Percentiles rank a stretch among this genome's conserved stretches.
Evolutionary conservation across 1,140 invertebrate species (phyloP).

Genomic region (Sogatella furcifera): DNA sequence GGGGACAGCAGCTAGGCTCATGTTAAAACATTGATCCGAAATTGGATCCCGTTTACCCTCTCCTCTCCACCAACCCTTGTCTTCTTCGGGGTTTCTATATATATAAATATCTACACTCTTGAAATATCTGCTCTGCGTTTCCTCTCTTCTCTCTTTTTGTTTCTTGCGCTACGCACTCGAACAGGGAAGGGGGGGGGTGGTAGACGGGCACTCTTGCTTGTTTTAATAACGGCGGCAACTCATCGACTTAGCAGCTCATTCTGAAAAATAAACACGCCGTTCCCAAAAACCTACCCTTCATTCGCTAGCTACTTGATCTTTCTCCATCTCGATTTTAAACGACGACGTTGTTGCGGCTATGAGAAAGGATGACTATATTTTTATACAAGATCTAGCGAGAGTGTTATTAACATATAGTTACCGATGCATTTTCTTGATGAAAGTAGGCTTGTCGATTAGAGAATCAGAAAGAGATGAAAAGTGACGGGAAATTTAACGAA

Average conservation of each 20-base stretch:
- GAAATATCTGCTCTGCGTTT: not conserved
- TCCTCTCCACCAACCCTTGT: not conserved
- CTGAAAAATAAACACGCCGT: conserved; percentile 2
- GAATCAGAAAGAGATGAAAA: too few relatives aligned
- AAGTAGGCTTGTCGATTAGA: too few relatives aligned
- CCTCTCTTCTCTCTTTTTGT: not conserved
- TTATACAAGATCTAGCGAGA: too few relatives aligned
- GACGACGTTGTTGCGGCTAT: too few relatives aligned
- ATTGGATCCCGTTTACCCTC: conserved; percentile 23
- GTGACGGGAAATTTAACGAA: too few relatives aligned
- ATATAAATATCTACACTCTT: not conserved
- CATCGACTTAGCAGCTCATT: conserved; percentile 1
- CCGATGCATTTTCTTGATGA: too few relatives aligned
- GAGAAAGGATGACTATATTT: too few relatives aligned
- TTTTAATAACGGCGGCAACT: not conserved
- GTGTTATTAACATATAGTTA: too few relatives aligned
- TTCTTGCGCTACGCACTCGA: not conserved
- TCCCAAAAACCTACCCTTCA: too few relatives aligned
- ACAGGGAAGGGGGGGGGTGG: not conserved
- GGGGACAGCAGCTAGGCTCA: conserved; percentile 15
- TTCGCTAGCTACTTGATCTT: too few relatives aligned
- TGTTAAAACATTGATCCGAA: conserved; percentile 27
- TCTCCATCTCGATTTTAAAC: too few relatives aligned
- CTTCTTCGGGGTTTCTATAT: not conserved
- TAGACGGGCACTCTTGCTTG: not conserved